Evolutionary conservation across 1,140 invertebrate species (phyloP).

Genomic region (Phenacoccus solenopsis): DNA sequence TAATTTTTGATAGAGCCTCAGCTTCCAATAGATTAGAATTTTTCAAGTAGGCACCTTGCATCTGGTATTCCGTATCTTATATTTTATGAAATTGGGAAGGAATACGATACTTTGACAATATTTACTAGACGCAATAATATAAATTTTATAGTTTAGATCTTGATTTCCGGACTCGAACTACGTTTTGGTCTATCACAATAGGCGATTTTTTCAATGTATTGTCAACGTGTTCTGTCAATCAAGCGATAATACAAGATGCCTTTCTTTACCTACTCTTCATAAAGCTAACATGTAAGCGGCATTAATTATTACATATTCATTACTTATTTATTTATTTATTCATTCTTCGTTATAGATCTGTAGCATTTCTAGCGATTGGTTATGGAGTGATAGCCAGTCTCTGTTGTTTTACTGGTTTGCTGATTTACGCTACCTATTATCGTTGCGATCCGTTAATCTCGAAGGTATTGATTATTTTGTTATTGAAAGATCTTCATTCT

Average conservation of each 20-base stretch:
- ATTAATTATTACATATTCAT: too few species aligned
- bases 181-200: conserved; percentile 65
- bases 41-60: conserved; percentile 40
- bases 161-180: conserved; percentile 63
- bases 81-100: not conserved
- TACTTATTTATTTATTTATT: too few species aligned
- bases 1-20: conserved; percentile 44
- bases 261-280: conserved; percentile 55
- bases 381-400: conserved; percentile 33
- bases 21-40: conserved; percentile 43
- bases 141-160: conserved; percentile 47
- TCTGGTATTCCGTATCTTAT: not conserved
- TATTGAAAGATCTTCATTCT: too few species aligned
- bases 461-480: conserved; percentile 32
- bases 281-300: conserved; percentile 50
- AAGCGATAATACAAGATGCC: conserved; percentile 72
- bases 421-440: conserved; percentile 64
- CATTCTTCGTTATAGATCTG: conserved; percentile 30
- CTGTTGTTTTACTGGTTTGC: conserved; percentile 57
- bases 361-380: conserved; percentile 34
- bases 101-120: not conserved
- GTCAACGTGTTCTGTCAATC: conserved; percentile 66
- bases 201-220: conserved; percentile 69
- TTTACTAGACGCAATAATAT: not conserved
- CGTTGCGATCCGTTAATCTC: conserved; percentile 59